Evolutionary conservation across 1,140 invertebrate genomes (phyloP), one percentile per base, ranked within the genome.

Genomic region (Pogonognathellus flavescens): DNA sequence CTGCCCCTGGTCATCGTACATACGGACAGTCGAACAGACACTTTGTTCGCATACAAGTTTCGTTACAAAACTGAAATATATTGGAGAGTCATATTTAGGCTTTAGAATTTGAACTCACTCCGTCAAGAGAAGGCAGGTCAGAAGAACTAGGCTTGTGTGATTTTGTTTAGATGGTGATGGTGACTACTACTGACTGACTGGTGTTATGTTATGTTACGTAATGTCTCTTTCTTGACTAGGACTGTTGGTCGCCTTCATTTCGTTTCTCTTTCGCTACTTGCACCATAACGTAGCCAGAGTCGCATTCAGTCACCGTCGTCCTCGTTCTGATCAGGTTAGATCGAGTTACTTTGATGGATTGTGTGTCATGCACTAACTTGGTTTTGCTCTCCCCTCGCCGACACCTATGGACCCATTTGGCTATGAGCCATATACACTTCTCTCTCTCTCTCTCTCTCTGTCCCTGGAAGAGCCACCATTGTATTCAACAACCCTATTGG

Each of bases 371-470:
- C 55, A 81, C 57, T 83, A 87, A 85, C 86, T 83, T 66, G 80
- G 81, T 82, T 85, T 85, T 83, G 55, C 84, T 86, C 81, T 87
- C 84, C 84, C 59, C 86, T 84, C 72, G 70, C 53, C 72, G 83
- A 87, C 86, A 87, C 86, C 83, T 85, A 87, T 85, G 86, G 84
- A 83, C 80, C 86, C 84, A 87, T 87, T 87, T 87, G 86, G 86
- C 86, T 66, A 85, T 16, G 50, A 85, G 86, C 86, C 86, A 87
- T 87, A 87, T 87, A 25, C 49, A 50, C 31, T 50, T 62, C 59
- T 59, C 22, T 57, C 55, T 31, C 82, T 50, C 22, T 83, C 55
- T 66, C 20, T 14, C 18, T 18, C 20, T 66, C 62, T 72, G 14
- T n/a, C n/a, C 31, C 31, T 49, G 49, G 4, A 49, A 72, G 66